Evolutionary conservation across 2,888 invertebrate genomes (phyloP), one percentile per base, ranked within the genome.

Genomic region (Sclerodermus sp.): DNA sequence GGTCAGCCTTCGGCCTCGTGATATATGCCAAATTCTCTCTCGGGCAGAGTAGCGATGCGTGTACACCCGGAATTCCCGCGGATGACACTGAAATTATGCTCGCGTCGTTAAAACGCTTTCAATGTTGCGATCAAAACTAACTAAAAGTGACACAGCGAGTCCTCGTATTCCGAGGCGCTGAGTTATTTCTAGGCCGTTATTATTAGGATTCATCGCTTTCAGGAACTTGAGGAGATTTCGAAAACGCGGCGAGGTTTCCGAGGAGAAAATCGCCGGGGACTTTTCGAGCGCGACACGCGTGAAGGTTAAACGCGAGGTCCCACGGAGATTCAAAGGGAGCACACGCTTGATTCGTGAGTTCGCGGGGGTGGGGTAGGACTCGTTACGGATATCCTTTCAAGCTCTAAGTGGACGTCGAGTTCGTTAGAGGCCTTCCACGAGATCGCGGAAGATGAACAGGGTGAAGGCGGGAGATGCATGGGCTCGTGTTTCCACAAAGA

Each of bases 401-500:
- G 63, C 66, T 53, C 70, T 70, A 71, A 72, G 71, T 67, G 68
- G 69, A 71, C 68, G 67, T 71, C 69, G 65, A 67, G 70, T 74
- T 74, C 73, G 73, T 75, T 74, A 74, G 71, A 63, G 64, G 58
- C 59, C 62, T 63, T 64, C 64, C 59, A 67, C 55, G 60, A 60
- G 64, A 62, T 70, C 64, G 68, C 64, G 66, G 64, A 68, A 71
- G 72, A 71, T 68, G 71, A 71, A 66, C 65, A 62, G 63, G 60
- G 60, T 60, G 65, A 64, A 62, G 62, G 62, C 62, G 68, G 46
- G 62, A 69, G 70, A 69, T 70, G 61, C 64, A 70, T 71, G 64
- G 64, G 60, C 64, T 64, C 64, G 62, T 63, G 63, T 66, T 69
- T 67, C 67, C 68, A 63, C 66, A 67, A 67, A 67, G 68, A 68